These are phyloP conservation scores for Anisognathus igniventris DNA, from an alignment of 2,797 vertebrate genomes.

Conservation along the genomic window DNA sequence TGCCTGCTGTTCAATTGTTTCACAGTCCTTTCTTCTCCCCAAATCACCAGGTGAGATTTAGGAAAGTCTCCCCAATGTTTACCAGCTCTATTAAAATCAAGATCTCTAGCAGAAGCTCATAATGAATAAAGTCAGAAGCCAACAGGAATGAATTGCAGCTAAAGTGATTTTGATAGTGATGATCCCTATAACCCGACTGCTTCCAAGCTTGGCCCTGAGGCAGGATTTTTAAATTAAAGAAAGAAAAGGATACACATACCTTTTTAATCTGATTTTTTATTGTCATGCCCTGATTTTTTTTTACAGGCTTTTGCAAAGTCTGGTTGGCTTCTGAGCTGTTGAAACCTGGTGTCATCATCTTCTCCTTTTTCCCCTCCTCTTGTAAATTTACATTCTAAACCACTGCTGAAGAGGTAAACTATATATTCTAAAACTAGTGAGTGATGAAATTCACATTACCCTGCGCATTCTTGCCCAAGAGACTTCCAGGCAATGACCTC, in stretches of 20 bases:
- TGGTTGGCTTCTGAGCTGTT: slow-evolving; percentile 65
- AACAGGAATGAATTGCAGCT: slow-evolving; percentile 68
- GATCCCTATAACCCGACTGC: slow-evolving; percentile 67
- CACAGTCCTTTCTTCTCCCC: slow-evolving; percentile 22
- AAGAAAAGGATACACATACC: slow-evolving; percentile 53
- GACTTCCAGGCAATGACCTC: not conserved
- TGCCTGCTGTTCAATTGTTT: slow-evolving; percentile 46
- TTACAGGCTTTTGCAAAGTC: slow-evolving; percentile 52
- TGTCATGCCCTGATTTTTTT: slow-evolving; percentile 52
- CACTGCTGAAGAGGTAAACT: slow-evolving; percentile 36
- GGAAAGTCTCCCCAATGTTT: slow-evolving; percentile 49
- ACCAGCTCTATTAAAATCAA: slow-evolving; percentile 71
- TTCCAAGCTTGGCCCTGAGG: slow-evolving; percentile 71
- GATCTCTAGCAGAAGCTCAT: slow-evolving; percentile 67
- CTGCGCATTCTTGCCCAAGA: not conserved
- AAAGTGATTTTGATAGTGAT: slow-evolving; percentile 71
- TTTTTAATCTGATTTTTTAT: slow-evolving; percentile 72
- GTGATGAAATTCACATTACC: not conserved
- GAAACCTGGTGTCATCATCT: slow-evolving; percentile 15
- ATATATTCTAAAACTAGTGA: not conserved
- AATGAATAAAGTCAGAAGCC: slow-evolving; percentile 67
- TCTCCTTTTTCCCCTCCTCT: slow-evolving; percentile 8
- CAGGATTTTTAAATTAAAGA: slow-evolving; percentile 75
- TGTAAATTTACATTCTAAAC: slow-evolving; percentile 63
- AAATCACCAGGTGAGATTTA: slow-evolving; percentile 53